phyloP scores from a whole-genome alignment of 2,888 invertebrate genomes.

The Acheta domesticus region DNA sequence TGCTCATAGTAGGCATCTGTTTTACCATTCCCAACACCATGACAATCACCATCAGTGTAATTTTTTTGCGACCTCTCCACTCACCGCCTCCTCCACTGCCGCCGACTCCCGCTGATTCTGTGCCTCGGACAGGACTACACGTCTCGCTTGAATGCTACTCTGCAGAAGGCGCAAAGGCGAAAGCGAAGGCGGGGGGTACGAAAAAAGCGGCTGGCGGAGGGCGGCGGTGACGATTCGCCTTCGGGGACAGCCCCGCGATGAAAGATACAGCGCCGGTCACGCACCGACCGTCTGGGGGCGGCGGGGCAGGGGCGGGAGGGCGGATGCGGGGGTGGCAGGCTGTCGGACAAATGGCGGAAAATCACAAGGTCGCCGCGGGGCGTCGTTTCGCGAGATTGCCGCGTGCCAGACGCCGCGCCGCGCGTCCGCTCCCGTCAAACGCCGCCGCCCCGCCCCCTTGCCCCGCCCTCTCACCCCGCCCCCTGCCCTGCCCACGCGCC shows the following conservation, averaged over 20 bases:
- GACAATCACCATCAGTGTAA: too few relatives aligned
- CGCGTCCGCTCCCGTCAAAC: too few relatives aligned
- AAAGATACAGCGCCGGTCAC: background rate
- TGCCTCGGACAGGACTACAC: too few relatives aligned
- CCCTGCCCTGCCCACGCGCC: too few relatives aligned
- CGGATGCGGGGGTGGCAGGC: background rate
- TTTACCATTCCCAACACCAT: too few relatives aligned
- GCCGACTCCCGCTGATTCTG: too few relatives aligned
- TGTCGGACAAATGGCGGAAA: slow-evolving; percentile 5
- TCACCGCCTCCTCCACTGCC: too few relatives aligned
- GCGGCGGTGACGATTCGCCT: background rate
- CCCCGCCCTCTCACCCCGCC: too few relatives aligned
- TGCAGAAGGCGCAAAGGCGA: background rate
- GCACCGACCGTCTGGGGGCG: background rate
- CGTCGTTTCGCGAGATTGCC: slow-evolving; percentile 5
- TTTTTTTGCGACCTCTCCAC: too few relatives aligned
- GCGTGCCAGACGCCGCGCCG: background rate
- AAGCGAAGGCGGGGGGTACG: background rate
- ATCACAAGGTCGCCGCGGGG: slow-evolving; percentile 6
- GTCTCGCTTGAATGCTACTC: too few relatives aligned
- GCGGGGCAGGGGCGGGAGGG: background rate
- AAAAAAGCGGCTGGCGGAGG: background rate
- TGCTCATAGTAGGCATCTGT: too few relatives aligned
- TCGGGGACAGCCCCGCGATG: background rate
- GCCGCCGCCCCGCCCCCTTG: too few relatives aligned